A percentile compares a stretch with the other conserved stretches of the same genome.
Evolutionary conservation across 2,113 vertebrate species (phyloP).

Genomic region (Uria lomvia): DNA sequence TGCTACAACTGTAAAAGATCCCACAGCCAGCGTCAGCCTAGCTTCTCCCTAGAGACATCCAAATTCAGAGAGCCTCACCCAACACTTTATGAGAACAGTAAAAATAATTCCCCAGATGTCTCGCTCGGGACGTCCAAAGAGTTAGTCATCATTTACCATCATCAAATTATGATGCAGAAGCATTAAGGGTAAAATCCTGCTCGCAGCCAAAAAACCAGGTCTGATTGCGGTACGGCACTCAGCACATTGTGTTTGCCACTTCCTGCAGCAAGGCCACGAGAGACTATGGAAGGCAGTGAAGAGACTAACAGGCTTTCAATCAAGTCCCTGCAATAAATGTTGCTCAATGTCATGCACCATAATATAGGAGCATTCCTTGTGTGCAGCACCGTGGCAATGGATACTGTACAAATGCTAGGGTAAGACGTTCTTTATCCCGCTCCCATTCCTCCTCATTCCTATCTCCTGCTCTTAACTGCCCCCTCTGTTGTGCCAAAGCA

Average conservation of each 20-base stretch:
- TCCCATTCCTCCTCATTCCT: not conserved
- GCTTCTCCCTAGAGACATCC: not conserved
- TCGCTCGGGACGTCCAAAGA: not conserved
- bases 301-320: too few species aligned
- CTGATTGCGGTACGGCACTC: not conserved
- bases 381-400: fast-evolving
- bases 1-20: not conserved
- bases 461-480: not conserved
- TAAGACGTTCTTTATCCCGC: not conserved
- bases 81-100: not conserved
- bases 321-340: too few species aligned
- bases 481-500: not conserved
- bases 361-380: not conserved
- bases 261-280: not conserved
- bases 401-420: not conserved
- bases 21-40: not conserved
- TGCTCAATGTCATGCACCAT: too few species aligned
- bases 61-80: not conserved
- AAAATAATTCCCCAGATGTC: not conserved
- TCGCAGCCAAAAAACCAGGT: fast-evolving
- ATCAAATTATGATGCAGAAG: not conserved
- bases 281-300: not conserved
- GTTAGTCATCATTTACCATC: not conserved
- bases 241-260: not conserved
- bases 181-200: not conserved